These are phyloP conservation scores for Ctenoplectra terminalis DNA, from an alignment of 1,140 invertebrate genomes.

Conservation along the genomic window DNA sequence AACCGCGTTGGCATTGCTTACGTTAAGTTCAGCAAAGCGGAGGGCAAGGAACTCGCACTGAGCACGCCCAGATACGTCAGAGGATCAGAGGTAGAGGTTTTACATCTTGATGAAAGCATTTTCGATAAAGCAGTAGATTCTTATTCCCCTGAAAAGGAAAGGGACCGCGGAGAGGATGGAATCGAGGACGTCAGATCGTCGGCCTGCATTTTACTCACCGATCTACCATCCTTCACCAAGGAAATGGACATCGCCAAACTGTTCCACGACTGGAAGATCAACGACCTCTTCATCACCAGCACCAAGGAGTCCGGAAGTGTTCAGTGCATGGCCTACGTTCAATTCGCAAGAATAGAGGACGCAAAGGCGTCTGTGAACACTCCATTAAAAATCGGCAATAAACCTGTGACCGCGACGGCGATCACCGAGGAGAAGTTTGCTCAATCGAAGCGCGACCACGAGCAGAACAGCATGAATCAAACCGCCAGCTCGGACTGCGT, in stretches of 20 bases:
- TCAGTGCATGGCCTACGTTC: slow-evolving; percentile 87
- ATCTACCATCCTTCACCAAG: slow-evolving; percentile 89
- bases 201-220: slow-evolving; percentile 86
- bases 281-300: slow-evolving; percentile 87
- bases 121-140: slow-evolving; percentile 87
- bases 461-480: slow-evolving; percentile 72
- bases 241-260: slow-evolving; percentile 91
- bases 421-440: slow-evolving; percentile 84
- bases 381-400: slow-evolving; percentile 84
- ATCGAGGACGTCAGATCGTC: slow-evolving; percentile 74
- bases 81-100: slow-evolving; percentile 85
- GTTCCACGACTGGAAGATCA: slow-evolving; percentile 88
- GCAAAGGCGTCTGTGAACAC: slow-evolving; percentile 85
- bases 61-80: slow-evolving; percentile 78
- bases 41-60: slow-evolving; percentile 88
- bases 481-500: slow-evolving; percentile 85
- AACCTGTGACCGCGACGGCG: slow-evolving; percentile 82
- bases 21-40: slow-evolving; percentile 88
- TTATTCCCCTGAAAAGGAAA: slow-evolving; percentile 81
- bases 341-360: slow-evolving; percentile 88
- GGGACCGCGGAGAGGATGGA: slow-evolving; percentile 66
- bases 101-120: slow-evolving; percentile 85
- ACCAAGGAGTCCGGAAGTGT: slow-evolving; percentile 84
- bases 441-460: slow-evolving; percentile 80
- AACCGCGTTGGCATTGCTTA: slow-evolving; percentile 91